phyloP scores from a whole-genome alignment of 2,113 vertebrate genomes.

The Fukomys damarensis region DNA sequence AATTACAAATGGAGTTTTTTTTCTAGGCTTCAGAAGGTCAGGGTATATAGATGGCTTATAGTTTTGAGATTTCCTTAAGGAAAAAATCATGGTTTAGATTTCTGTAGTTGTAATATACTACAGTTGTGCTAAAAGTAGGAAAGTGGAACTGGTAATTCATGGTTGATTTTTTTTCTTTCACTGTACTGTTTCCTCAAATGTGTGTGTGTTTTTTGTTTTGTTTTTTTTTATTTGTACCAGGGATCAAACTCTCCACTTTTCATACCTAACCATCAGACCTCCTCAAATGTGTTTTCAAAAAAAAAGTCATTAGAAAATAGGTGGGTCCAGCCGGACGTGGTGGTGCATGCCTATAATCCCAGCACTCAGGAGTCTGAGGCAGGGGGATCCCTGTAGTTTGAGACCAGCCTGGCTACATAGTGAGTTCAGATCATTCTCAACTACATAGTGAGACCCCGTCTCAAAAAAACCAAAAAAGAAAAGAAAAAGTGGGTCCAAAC shows the following conservation, averaged over 20 bases:
- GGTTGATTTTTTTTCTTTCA: constrained; percentile 44
- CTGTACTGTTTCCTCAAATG: neutral
- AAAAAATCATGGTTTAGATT: constrained; percentile 18
- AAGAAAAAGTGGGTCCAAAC: neutral
- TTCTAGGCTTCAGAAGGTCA: neutral
- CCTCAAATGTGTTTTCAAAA: neutral
- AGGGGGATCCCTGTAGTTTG: no score
- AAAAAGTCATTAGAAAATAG: constrained; percentile 43
- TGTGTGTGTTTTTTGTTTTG: constrained; percentile 16
- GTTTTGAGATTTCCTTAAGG: constrained; percentile 41
- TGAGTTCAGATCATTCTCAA: no score
- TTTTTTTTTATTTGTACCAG: no score
- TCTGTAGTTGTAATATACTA: neutral
- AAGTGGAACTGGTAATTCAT: constrained; percentile 48
- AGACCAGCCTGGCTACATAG: no score
- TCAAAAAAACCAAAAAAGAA: no score
- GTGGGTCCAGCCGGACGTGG: no score
- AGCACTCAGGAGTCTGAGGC: no score
- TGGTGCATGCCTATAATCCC: no score
- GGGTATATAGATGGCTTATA: neutral
- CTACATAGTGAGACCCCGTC: no score
- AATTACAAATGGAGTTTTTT: neutral
- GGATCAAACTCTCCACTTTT: no score
- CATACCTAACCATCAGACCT: no score
- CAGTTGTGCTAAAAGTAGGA: constrained; percentile 29